Base-by-base conservation (phyloP, 2,113 vertebrate genomes). In the Ochotona curzoniae region DNA sequence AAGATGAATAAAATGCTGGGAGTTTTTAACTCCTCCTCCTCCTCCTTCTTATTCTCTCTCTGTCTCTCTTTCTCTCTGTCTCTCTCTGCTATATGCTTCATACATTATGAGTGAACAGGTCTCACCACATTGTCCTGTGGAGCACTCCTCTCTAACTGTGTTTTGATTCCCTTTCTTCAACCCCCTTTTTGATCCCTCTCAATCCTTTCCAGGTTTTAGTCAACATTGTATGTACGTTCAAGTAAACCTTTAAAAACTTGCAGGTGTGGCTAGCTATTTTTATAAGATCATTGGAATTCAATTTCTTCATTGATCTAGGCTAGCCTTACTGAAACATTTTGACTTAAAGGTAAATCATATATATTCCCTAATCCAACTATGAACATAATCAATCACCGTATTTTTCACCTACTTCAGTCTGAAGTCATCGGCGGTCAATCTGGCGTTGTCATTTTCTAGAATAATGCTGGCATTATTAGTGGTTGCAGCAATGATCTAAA, bases 391-490 rank as follows among this genome's bases (percentile, higher is more conserved):
- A 61, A 60, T 57, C 26, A 47, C 11, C 28, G 57, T 47, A 61
- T 17, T 63, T 64, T 89, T 66, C 47, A 97, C 98, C 95, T 97
- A 99, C 99, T 99, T 99, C 91, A 98, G 93, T 84, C 96, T 98
- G 96, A 99, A 99, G 97, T 99, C 98, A 1, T 99, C 98, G 0
- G 98, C 98, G 0, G 98, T 98, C 95, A 99, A 97, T 88, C 97
- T 97, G 93, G 98, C 98, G 0, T 98, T 98, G 97, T 98, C 98
- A 0, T 98, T 97, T 92, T 98, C 98, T 86, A 98, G 9, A 71
- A 97, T 44, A n/a, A 98, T 67, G 23, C 96, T 97, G 96, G 98
- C 97, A 0, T 98, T 98, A 38, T 96, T 97, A 63, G 96, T 73
- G 2, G 97, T 97, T 15, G 85, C 73, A 83, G 96, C 93, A 81